phyloP scores from a whole-genome alignment of 2,888 invertebrate genomes.

The Phengaris alcon region DNA sequence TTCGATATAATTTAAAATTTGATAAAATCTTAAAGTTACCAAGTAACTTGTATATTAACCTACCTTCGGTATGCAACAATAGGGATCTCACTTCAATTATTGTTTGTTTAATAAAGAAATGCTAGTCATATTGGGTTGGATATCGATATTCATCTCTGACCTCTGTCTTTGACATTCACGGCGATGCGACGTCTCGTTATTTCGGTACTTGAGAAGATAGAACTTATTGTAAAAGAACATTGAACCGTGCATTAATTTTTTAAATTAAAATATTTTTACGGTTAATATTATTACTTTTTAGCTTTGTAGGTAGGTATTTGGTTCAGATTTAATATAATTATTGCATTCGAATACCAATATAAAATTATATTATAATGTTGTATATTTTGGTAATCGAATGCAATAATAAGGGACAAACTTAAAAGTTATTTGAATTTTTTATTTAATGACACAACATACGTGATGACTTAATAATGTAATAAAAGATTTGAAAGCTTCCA shows the following conservation, averaged over 20 bases:
- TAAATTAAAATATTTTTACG: background rate
- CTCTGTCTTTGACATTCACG: slow-evolving; percentile 70
- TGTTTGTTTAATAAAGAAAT: slow-evolving; percentile 11
- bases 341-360: no score
- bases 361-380: no score
- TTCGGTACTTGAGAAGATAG: slow-evolving; percentile 47
- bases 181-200: slow-evolving; percentile 50
- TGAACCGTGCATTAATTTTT: slow-evolving; percentile 2
- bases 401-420: no score
- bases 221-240: slow-evolving; percentile 49
- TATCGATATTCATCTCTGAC: slow-evolving; percentile 66
- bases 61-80: background rate
- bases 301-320: no score
- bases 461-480: background rate
- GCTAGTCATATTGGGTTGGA: slow-evolving; percentile 33
- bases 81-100: background rate
- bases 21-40: no score
- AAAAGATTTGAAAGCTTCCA: background rate
- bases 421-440: no score
- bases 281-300: no score
- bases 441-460: no score
- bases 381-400: no score
- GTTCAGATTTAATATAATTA: no score
- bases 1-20: no score
- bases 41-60: no score